Conservation (phyloP, 1,140 invertebrate species). For the Macrocentrus cingulum region DNA sequence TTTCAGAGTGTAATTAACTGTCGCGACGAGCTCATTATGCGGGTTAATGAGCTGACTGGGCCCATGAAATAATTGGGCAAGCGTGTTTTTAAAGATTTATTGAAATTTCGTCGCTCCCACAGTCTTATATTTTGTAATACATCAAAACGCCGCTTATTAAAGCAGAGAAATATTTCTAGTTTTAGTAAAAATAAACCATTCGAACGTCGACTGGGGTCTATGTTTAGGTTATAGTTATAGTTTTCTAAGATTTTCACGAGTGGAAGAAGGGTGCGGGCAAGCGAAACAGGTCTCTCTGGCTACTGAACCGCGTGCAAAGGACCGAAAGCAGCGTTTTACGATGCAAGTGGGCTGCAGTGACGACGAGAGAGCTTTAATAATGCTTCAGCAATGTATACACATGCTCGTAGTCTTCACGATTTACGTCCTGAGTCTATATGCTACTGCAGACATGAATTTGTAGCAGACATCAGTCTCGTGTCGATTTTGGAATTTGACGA, state of each 20-base stretch:
- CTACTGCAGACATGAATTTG: neutral
- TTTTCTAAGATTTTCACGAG: conserved; percentile 27
- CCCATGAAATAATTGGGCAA: conserved; percentile 12
- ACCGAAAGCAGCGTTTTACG: conserved; percentile 26
- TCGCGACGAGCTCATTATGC: conserved; percentile 40
- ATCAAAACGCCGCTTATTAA: too few relatives aligned
- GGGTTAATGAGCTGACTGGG: conserved; percentile 45
- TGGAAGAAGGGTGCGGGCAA: neutral
- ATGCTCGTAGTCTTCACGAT: neutral
- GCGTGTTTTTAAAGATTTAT: neutral
- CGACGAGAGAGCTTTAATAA: conserved; percentile 10
- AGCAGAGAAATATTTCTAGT: neutral
- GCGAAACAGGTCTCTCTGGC: conserved; percentile 22
- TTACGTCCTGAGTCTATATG: too few relatives aligned
- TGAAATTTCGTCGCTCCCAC: too few relatives aligned
- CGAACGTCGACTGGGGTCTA: conserved; percentile 17
- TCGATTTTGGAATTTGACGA: neutral
- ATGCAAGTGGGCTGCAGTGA: conserved; percentile 11
- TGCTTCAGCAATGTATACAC: neutral
- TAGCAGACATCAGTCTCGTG: neutral
- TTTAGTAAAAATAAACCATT: conserved; percentile 3
- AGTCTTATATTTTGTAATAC: too few relatives aligned
- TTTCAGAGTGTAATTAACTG: conserved; percentile 39
- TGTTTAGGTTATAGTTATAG: conserved; percentile 30
- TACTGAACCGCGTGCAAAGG: too few relatives aligned